Conservation (phyloP, 2,888 invertebrate species). For the Empis livida region DNA sequence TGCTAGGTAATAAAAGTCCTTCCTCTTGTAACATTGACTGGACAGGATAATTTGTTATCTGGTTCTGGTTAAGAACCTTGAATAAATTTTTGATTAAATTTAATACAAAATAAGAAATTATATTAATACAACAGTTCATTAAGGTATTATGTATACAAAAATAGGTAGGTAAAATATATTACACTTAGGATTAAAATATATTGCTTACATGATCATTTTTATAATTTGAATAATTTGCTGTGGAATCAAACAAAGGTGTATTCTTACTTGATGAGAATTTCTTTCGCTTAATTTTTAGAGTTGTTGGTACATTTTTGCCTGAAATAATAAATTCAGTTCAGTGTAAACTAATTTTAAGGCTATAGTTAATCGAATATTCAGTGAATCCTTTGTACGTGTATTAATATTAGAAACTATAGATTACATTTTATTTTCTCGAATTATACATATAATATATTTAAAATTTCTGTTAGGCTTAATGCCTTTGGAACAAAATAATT, state of each 20-base stretch:
- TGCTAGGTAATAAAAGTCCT: constrained; percentile 31
- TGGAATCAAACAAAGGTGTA: constrained; percentile 30
- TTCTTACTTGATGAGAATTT: constrained; percentile 71
- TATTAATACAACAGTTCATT: no score
- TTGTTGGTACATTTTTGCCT: constrained; percentile 48
- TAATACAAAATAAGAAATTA: neutral
- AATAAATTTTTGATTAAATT: no score
- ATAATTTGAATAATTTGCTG: neutral
- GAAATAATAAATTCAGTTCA: neutral
- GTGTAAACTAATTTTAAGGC: no score
- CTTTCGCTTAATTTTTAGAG: constrained; percentile 66
- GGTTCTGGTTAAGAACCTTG: constrained; percentile 53
- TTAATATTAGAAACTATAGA: no score
- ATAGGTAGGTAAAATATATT: no score
- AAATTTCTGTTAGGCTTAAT: no score
- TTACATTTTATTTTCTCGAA: no score
- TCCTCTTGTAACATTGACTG: constrained; percentile 29
- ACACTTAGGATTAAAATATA: neutral
- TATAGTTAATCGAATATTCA: no score
- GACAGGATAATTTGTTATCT: constrained; percentile 60
- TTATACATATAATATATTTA: no score
- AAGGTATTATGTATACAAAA: no score
- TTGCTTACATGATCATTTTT: neutral
- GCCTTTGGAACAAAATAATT: no score
- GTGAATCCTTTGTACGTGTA: no score